phyloP scores from a whole-genome alignment of 2,888 invertebrate genomes.

The Acronicta psi region DNA sequence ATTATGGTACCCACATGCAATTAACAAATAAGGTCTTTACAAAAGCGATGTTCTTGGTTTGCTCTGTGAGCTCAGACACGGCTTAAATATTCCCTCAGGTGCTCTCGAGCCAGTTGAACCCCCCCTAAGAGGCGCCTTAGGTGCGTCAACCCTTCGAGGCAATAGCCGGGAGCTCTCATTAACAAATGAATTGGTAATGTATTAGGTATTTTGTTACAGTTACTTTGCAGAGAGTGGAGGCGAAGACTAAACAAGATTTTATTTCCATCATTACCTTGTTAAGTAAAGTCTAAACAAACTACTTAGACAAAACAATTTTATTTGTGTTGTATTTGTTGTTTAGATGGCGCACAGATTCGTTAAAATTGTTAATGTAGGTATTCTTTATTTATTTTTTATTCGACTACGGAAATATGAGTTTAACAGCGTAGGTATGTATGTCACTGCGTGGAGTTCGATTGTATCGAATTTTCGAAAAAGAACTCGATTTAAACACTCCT shows the following conservation, averaged over 20 bases:
- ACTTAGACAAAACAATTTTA: too few relatives aligned
- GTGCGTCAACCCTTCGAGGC: constrained; percentile 7
- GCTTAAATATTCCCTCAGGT: constrained; percentile 3
- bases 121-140: not conserved
- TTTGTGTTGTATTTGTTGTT: too few relatives aligned
- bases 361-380: too few relatives aligned
- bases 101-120: not conserved
- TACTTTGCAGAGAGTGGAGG: not conserved
- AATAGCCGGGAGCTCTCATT: constrained; percentile 11
- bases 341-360: too few relatives aligned
- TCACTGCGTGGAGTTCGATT: too few relatives aligned
- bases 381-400: too few relatives aligned
- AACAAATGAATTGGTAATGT: constrained; percentile 22
- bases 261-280: not conserved
- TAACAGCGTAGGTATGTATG: too few relatives aligned
- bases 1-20: not conserved
- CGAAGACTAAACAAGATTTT: not conserved
- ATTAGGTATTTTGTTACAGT: not conserved
- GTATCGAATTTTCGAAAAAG: too few relatives aligned
- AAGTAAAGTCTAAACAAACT: too few relatives aligned
- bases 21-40: too few relatives aligned
- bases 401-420: too few relatives aligned
- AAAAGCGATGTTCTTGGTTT: not conserved
- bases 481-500: too few relatives aligned
- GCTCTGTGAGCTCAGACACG: not conserved